These are phyloP conservation scores for Umimayanthus kanabou DNA, from an alignment of 92 coral and sea anemone genomes.

Conservation along the genomic window DNA sequence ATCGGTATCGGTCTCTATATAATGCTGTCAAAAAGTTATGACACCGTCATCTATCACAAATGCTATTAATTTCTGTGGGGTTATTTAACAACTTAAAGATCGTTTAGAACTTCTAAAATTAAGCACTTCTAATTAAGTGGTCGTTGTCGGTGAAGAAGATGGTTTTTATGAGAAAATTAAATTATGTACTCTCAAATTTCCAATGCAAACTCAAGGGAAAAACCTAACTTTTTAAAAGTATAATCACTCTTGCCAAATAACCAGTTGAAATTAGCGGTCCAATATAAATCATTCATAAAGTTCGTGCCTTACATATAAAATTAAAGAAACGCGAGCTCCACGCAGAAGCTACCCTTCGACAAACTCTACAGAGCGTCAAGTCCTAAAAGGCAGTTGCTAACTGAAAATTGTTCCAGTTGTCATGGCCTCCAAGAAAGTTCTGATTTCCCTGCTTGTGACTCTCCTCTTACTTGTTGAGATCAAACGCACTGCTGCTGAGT, in stretches of 20 bases:
- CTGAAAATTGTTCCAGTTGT: neutral
- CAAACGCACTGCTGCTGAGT: constrained; percentile 8
- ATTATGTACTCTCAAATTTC: neutral
- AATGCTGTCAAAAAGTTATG: no score
- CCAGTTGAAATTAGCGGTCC: neutral
- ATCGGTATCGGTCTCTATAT: no score
- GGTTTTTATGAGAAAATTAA: neutral
- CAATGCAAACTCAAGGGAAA: neutral
- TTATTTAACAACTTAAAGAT: neutral
- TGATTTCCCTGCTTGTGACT: neutral
- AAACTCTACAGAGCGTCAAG: neutral
- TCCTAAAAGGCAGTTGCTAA: neutral
- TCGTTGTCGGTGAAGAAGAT: neutral
- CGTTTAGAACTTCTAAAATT: neutral
- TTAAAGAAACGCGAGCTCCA: neutral
- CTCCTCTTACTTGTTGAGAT: neutral
- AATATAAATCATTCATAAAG: no score
- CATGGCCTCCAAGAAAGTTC: constrained; percentile 10
- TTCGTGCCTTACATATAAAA: neutral
- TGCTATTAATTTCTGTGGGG: neutral
- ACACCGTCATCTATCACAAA: neutral
- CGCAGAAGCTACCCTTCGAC: neutral
- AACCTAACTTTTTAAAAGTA: neutral
- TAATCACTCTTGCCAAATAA: neutral
- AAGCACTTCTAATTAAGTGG: neutral